Conservation (phyloP, 2,797 vertebrate genomes). For the Karalla daura region DNA sequence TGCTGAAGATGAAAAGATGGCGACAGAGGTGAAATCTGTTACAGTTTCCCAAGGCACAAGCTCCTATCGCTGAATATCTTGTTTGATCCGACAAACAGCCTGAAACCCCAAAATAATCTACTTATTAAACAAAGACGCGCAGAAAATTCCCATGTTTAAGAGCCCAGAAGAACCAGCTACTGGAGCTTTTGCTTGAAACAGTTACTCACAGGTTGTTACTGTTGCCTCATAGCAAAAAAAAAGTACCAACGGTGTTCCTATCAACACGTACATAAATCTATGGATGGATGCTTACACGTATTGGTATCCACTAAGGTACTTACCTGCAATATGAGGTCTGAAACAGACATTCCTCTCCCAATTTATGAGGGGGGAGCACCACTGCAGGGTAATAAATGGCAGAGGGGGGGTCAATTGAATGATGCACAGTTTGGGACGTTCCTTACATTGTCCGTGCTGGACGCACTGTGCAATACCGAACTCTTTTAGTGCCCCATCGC, state of each 20-base stretch:
- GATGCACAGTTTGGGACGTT: background rate
- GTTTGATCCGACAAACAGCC: background rate
- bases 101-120: background rate
- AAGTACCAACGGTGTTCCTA: too few relatives aligned
- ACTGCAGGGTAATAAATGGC: background rate
- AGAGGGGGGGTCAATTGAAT: conserved; percentile 4
- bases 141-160: background rate
- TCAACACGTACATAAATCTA: too few relatives aligned
- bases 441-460: background rate
- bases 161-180: background rate
- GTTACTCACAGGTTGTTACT: too few relatives aligned
- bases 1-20: background rate
- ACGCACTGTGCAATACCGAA: background rate
- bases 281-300: background rate
- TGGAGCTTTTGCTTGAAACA: background rate
- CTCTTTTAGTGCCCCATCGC: conserved; percentile 2
- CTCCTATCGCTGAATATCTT: too few relatives aligned
- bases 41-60: background rate
- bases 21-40: background rate
- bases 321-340: background rate
- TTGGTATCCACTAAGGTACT: background rate
- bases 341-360: background rate
- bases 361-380: background rate
- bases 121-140: background rate
- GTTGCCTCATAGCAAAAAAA: too few relatives aligned